Base-by-base conservation (phyloP, 1,140 invertebrate genomes). In the Carcinoscorpius rotundicauda region DNA sequence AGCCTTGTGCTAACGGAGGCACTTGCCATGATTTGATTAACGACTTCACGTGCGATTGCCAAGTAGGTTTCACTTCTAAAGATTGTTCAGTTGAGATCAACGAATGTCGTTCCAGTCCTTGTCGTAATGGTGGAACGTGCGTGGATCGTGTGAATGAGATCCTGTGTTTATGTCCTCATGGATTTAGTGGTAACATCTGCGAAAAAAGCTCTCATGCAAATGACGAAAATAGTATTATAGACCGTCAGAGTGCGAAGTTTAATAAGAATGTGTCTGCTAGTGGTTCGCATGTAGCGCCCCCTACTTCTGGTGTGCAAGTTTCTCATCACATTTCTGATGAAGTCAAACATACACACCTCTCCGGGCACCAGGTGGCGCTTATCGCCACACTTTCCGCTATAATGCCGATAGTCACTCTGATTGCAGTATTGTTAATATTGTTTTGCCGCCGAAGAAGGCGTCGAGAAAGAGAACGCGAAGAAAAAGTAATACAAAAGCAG, bases 391-490 rank as follows among this genome's bases (percentile, higher is more conserved):
- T 93, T 62, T 88, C 87, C 1, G 87, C 86, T 2, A 85, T 86
- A 4, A 87, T 93, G 63, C 89, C 89, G 0, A 76, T 87, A 10
- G 80, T 88, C 52, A 86, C 86, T 0, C 86, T 86, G 3, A 81
- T 85, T 10, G 86, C 85, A 3, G 85, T 93, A 49, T 82, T 89
- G 71, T 89, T 87, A 75, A 82, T 91, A 77, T 87, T 91, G 76
- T 68, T 67, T 3, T 82, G 88, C 53, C 86, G 88, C 74, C 81
- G 86, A 9, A 86, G 87, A 63, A 83, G 84, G 51, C 83, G 84
- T 58, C 88, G 90, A 4, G 90, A 93, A 74, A 88, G 89, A 57
- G 88, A 93, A 73, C 89, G 89, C n/a, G 91, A 94, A 74, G 88
- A 89, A 57, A 88, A 93, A 73, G 90, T 89, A 9, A 79, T 89